Base-by-base conservation (phyloP, 2,113 vertebrate genomes). In the Craseonycteris thonglongyai region DNA sequence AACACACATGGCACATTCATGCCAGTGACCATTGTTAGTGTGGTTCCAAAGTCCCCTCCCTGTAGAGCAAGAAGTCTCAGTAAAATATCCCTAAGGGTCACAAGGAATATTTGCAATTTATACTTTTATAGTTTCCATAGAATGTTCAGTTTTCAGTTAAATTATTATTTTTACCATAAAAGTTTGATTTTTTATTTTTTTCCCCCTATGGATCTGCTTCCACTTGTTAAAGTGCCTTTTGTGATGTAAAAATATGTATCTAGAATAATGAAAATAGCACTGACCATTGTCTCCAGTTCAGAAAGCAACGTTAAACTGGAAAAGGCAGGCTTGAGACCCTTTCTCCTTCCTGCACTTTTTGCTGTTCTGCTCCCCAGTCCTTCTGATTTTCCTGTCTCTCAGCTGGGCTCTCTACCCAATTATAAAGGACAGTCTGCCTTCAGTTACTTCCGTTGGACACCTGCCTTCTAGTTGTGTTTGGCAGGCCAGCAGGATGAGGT, bases 391-490 rank as follows among this genome's bases (percentile, higher is more conserved):
- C 76, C 45, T 22, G 65, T 69, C 65, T 54, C 38, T 58, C 49
- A 1, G 14, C 19, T 18, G 42, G 66, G 47, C 69, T 54, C 47
- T 40, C 2, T 40, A 30, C 38, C 82, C 83, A 35, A 1, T 83
- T 42, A 30, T 16, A 33, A 2, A 59, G 78, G 69, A 51, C 38
- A 7, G 35, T 47, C 90, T 47, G 81, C 86, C 18, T 21, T 30
- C 35, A 26, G 88, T 69, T 47, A 26, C 91, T 94, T 58, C 49
- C 59, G 78, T 24, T 14, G 0, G 66, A 86, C 95, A 96, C 96
- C 95, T 93, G 96, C 95, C 94, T 96, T n/a, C 92, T 79, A 2
- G 49, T 90, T 42, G 75, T 18, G 80, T 68, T 74, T 93, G 95
- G 94, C 95, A 92, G 84, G 74, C 93, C 63, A 8, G 66, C 24